These are phyloP conservation scores for Drosophila bipectinata DNA, from an alignment of 1,140 invertebrate genomes.

Conservation along the genomic window DNA sequence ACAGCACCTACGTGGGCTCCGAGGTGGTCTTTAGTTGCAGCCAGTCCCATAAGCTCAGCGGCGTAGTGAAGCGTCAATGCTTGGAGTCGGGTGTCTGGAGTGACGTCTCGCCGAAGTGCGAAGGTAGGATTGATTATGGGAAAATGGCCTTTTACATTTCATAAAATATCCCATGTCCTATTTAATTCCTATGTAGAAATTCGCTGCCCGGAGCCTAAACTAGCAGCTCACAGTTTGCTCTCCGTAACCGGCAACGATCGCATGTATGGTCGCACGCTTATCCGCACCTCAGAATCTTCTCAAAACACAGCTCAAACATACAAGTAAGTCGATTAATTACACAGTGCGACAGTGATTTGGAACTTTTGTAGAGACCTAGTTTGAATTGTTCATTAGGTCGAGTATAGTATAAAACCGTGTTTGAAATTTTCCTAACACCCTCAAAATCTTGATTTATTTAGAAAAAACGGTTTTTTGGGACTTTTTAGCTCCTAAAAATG, in stretches of 20 bases:
- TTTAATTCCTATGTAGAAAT: constrained; percentile 86
- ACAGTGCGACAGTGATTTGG: too few relatives aligned
- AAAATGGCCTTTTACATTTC: background rate
- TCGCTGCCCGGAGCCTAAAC: constrained; percentile 91
- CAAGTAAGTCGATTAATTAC: constrained; percentile 84
- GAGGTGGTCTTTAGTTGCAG: constrained; percentile 91
- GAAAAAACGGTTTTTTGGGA: too few relatives aligned
- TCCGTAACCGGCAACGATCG: constrained; percentile 95
- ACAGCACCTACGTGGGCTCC: constrained; percentile 91
- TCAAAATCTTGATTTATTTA: too few relatives aligned
- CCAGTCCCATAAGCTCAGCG: constrained; percentile 91
- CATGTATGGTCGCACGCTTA: constrained; percentile 92
- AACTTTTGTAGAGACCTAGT: too few relatives aligned
- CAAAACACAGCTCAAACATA: constrained; percentile 90
- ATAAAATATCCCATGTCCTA: background rate
- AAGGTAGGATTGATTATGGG: constrained; percentile 83
- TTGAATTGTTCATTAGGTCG: too few relatives aligned
- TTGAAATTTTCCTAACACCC: too few relatives aligned
- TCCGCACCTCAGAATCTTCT: constrained; percentile 88
- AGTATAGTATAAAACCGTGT: too few relatives aligned
- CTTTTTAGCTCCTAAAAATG: too few relatives aligned
- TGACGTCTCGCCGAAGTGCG: constrained; percentile 92
- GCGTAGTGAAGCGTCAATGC: constrained; percentile 89
- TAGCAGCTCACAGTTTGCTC: constrained; percentile 92
- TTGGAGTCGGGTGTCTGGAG: constrained; percentile 92